Conservation (phyloP, 2,888 invertebrate species). For the Amaurobius ferox region DNA sequence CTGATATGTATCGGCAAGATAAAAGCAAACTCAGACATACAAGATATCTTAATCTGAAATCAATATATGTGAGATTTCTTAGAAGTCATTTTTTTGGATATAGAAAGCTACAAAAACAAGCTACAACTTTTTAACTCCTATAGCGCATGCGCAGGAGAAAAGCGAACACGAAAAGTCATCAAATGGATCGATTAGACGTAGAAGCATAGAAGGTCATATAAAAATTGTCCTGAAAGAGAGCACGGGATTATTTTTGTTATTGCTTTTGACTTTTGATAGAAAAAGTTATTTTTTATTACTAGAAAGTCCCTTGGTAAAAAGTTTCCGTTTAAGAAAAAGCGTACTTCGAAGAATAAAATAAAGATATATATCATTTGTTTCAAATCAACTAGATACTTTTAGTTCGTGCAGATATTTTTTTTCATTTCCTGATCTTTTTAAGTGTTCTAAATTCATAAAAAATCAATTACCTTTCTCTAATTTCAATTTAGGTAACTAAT, state of each 20-base stretch:
- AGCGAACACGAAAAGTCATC: conserved; percentile 30
- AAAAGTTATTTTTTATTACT: conserved; percentile 24
- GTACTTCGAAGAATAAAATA: conserved; percentile 15
- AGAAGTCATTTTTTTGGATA: neutral
- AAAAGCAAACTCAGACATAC: neutral
- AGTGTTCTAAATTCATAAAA: conserved; percentile 17
- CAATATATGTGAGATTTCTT: conserved; percentile 7
- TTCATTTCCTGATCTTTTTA: conserved; percentile 24
- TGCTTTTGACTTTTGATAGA: conserved; percentile 26
- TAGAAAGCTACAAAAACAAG: neutral
- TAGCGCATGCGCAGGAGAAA: conserved; percentile 11
- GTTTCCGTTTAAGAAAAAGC: conserved; percentile 18
- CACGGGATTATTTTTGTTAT: conserved; percentile 21
- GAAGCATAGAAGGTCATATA: conserved; percentile 18
- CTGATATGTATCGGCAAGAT: neutral
- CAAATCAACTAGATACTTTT: conserved; percentile 27
- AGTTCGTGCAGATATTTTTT: neutral
- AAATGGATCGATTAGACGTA: conserved; percentile 31
- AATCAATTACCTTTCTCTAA: conserved; percentile 13
- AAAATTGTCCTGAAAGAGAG: conserved; percentile 22
- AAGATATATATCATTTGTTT: conserved; percentile 24
- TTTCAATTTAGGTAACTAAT: conserved; percentile 23
- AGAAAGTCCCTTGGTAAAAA: conserved; percentile 4
- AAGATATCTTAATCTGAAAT: conserved; percentile 17
- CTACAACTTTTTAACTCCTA: neutral